Conservation (phyloP, 2,797 vertebrate species). For the Enteromius argenteus region DNA sequence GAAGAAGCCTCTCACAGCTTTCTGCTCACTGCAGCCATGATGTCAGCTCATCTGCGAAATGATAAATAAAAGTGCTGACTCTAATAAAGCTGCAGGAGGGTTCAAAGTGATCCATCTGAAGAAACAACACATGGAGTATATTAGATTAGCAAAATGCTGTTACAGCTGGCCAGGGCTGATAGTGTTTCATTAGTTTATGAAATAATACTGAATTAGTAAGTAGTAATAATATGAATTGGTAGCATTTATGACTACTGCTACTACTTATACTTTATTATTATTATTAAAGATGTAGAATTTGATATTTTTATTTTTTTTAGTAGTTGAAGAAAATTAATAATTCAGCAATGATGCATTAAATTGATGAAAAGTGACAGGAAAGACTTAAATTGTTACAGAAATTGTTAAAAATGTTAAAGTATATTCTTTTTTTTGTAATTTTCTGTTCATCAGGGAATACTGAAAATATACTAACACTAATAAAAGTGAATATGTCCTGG, state of each 20-base stretch:
- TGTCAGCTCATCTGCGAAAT: conserved; percentile 21
- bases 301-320: not conserved
- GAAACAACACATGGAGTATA: not conserved
- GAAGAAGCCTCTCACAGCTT: not conserved
- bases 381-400: not conserved
- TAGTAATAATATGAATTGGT: not conserved
- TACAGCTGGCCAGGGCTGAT: not conserved
- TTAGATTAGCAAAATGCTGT: not conserved
- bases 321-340: not conserved
- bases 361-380: not conserved
- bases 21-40: not conserved
- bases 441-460: not conserved
- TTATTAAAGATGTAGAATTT: not conserved
- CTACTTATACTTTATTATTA: not conserved
- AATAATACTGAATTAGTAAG: not conserved
- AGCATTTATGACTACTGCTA: not conserved
- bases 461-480: not conserved
- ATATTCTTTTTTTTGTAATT: not conserved
- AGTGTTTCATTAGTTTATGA: not conserved
- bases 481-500: not conserved
- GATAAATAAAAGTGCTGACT: conserved; percentile 13
- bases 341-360: not conserved
- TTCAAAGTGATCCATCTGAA: conserved; percentile 13
- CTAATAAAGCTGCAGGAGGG: conserved; percentile 9
- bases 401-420: not conserved